phyloP scores from a whole-genome alignment of 2,797 vertebrate species.

The Vespertilio murinus region DNA sequence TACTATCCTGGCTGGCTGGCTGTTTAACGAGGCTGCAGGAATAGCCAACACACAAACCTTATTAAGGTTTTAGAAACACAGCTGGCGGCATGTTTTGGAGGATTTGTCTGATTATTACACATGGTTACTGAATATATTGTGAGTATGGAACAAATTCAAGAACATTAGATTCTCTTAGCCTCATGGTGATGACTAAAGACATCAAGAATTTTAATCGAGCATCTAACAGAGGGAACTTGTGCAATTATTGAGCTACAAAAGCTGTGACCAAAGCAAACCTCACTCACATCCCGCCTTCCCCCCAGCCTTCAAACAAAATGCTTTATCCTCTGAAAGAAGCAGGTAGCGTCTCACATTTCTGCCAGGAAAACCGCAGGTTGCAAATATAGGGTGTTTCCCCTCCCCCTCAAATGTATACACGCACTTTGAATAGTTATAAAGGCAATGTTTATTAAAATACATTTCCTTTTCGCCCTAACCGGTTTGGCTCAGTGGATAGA shows the following conservation, averaged over 20 bases:
- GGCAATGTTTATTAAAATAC: too few relatives aligned
- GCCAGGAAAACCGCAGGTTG: neutral
- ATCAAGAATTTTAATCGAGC: slow-evolving; percentile 79
- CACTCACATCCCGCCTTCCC: neutral
- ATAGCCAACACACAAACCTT: neutral
- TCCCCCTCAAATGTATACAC: too few relatives aligned
- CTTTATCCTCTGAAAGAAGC: slow-evolving; percentile 37
- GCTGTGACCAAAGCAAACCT: neutral
- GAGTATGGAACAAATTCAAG: slow-evolving; percentile 68
- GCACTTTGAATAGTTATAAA: too few relatives aligned
- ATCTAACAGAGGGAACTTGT: slow-evolving; percentile 63
- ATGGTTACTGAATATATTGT: slow-evolving; percentile 54
- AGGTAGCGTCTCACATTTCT: slow-evolving; percentile 27
- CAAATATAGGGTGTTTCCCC: neutral
- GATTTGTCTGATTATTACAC: slow-evolving; percentile 57
- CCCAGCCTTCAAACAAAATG: neutral
- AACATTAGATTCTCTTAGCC: slow-evolving; percentile 64
- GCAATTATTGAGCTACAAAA: slow-evolving; percentile 43
- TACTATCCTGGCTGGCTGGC: neutral
- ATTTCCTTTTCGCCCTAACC: too few relatives aligned
- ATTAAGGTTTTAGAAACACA: slow-evolving; percentile 35
- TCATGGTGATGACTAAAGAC: slow-evolving; percentile 59
- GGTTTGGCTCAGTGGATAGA: too few relatives aligned
- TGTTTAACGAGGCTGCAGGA: neutral
- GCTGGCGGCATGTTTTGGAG: slow-evolving; percentile 30